Percentiles rank a stretch among this genome's conserved stretches.
Evolutionary conservation across 2,797 vertebrate genomes (phyloP).

Genomic region (Pristis pectinata): DNA sequence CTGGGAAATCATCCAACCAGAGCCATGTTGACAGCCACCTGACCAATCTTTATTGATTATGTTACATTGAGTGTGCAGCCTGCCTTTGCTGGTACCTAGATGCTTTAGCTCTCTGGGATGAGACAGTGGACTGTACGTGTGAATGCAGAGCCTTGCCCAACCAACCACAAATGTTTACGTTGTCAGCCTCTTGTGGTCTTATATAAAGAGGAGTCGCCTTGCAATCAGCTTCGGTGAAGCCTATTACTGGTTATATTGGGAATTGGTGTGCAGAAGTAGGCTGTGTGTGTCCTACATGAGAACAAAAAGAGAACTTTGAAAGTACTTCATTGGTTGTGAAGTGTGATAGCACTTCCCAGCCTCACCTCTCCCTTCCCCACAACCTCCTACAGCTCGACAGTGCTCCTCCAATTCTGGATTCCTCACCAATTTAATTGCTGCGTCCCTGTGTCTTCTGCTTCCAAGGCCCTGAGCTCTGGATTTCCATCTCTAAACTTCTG

Average conservation of each 20-base stretch:
- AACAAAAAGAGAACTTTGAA: background rate
- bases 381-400: too few species aligned
- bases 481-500: too few species aligned
- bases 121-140: background rate
- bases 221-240: background rate
- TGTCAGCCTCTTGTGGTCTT: too few species aligned
- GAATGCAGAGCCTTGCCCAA: background rate
- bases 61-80: background rate
- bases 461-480: too few species aligned
- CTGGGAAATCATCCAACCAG: background rate
- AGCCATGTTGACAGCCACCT: background rate
- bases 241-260: background rate
- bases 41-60: background rate
- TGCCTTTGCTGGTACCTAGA: background rate
- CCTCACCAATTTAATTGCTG: too few species aligned
- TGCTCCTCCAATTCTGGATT: too few species aligned
- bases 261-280: background rate
- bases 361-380: too few species aligned
- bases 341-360: background rate
- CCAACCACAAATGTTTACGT: background rate
- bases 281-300: background rate
- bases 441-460: too few species aligned
- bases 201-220: background rate
- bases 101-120: background rate
- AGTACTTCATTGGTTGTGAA: background rate